Evolutionary conservation across 2,797 vertebrate genomes (phyloP).

Genomic region (Peromyscus attwateri): DNA sequence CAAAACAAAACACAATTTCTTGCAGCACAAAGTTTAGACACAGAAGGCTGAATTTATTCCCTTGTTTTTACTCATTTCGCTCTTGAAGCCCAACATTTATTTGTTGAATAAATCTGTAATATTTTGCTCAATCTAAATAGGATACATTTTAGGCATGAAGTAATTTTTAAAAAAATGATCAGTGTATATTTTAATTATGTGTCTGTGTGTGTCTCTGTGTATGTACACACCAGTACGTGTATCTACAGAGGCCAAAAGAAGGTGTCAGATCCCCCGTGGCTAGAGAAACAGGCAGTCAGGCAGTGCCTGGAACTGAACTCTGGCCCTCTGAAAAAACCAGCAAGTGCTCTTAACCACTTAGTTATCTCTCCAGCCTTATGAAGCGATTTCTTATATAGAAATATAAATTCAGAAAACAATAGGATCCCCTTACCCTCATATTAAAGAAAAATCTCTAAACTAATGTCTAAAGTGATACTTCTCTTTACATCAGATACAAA

Average conservation of each 20-base stretch:
- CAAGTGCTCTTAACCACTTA: not conserved
- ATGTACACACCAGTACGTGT: not conserved
- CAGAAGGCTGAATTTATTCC: conserved; percentile 51
- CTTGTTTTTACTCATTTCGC: conserved; percentile 13
- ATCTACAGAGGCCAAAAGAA: not conserved
- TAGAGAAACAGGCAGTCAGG: not conserved
- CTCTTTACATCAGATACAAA: not conserved
- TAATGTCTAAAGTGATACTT: not conserved
- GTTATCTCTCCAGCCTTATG: not conserved
- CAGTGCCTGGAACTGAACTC: not conserved
- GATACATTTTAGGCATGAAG: not conserved
- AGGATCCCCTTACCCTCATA: not conserved
- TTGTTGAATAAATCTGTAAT: conserved; percentile 28
- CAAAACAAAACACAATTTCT: not conserved
- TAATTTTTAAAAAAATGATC: not conserved
- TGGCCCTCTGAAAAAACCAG: not conserved
- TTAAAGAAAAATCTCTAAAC: not conserved
- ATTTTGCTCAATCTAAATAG: not conserved
- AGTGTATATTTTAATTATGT: not conserved
- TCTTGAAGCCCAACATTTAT: not conserved
- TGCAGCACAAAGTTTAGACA: not conserved
- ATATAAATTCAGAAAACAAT: conserved; percentile 6
- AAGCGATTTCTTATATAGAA: conserved; percentile 40
- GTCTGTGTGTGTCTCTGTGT: not conserved
- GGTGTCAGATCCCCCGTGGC: not conserved